Evolutionary conservation across 2,113 vertebrate species (phyloP).

Genomic region (Opisthocomus hoazin): DNA sequence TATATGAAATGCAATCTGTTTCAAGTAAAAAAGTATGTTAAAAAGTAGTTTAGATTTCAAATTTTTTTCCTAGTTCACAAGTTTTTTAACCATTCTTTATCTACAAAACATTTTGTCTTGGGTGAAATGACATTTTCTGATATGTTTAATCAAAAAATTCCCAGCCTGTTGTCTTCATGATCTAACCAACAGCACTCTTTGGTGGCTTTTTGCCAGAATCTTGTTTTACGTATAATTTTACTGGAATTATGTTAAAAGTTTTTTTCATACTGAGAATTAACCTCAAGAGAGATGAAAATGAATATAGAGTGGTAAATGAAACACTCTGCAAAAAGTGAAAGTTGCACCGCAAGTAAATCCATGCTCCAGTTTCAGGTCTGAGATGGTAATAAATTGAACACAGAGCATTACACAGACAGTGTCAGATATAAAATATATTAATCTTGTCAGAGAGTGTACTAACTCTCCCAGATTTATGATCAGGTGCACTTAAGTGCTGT

Average conservation of each 20-base stretch:
- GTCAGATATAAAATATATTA: constrained; percentile 52
- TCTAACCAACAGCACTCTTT: not conserved
- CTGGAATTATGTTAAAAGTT: not conserved
- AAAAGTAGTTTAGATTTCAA: not conserved
- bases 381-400: constrained; percentile 16
- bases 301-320: not conserved
- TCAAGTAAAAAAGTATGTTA: not conserved
- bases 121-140: not conserved
- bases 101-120: not conserved
- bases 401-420: not conserved
- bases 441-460: constrained; percentile 52
- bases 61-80: not conserved
- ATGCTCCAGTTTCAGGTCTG: not conserved
- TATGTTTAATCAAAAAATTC: not conserved
- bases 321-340: not conserved
- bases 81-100: not conserved
- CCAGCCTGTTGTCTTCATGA: not conserved
- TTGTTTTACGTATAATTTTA: not conserved
- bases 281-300: not conserved
- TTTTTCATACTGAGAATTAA: not conserved
- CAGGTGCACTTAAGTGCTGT: constrained; percentile 46
- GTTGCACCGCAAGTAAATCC: not conserved
- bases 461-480: constrained; percentile 62
- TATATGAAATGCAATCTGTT: not conserved
- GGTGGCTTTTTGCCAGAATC: not conserved